Base-by-base conservation (phyloP, 2,797 vertebrate genomes). In the Leptodactylus fallax region DNA sequence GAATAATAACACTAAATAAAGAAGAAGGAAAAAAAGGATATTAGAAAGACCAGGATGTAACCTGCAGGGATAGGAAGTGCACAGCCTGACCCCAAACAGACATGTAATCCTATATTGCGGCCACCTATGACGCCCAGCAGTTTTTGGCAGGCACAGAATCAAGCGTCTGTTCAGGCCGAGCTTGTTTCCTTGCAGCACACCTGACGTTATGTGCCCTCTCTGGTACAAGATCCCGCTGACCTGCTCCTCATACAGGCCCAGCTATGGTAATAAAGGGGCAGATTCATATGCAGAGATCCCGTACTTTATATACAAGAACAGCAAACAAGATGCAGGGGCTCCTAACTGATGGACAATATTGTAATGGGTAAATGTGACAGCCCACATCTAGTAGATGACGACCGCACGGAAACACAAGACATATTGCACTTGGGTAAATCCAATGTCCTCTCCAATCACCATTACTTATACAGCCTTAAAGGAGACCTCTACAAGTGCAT, bases 11-110 rank as follows among this genome's bases (percentile, higher is more conserved):
- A 71, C 17, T 45, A 77, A 67, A 53, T 36, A 55, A 67, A 56
- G 23, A 49, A 63, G 47, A 58, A 23, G 36, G 16, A 51, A 78
- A 49, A 65, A 53, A 53, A 72, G 14, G 25, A 23, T 13, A 71
- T 86, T 86, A 36, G 71, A 82, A 51, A 55, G 61, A 82, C 51
- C 71, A 81, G 85, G 88, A 89, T 89, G 72, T 79, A 86, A 89
- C 88, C 80, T 86, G 85, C 85, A 53, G 84, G 84, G 84, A 65
- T 79, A 69, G 88, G 88, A 89, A 89, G 83, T 36, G 53, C 76
- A 79, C 79, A 83, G 88, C 61, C 80, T 89, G 88, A 89, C 88
- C 85, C 72, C 85, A 86, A 89, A 83, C 88, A 89, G 84, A 89
- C 65, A 83, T 86, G 84, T 86, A 89, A 89, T 86, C 45, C 85